These are phyloP conservation scores for Brassicogethes aeneus DNA, from an alignment of 2,888 invertebrate genomes.

Conservation along the genomic window DNA sequence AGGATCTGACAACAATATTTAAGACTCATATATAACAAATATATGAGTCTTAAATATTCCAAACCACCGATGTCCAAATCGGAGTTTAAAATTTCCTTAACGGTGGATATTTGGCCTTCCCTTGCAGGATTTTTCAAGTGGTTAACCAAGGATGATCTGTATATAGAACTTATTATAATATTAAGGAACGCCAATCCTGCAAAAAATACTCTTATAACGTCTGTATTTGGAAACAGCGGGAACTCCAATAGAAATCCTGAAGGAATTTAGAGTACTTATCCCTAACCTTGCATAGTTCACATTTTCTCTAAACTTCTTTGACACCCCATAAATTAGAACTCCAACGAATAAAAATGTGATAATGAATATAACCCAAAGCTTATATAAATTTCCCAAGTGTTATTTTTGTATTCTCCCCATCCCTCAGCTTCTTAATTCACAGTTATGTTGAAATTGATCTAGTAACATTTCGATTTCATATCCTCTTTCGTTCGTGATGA, in stretches of 20 bases:
- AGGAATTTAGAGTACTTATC: slow-evolving; percentile 13
- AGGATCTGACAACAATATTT: slow-evolving; percentile 3
- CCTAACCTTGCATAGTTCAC: slow-evolving; percentile 8
- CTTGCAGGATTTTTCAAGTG: slow-evolving; percentile 48
- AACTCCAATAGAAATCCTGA: slow-evolving; percentile 38
- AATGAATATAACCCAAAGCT: slow-evolving; percentile 45
- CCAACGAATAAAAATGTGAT: slow-evolving; percentile 34
- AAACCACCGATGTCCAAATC: slow-evolving; percentile 43
- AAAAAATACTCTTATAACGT: slow-evolving; percentile 48
- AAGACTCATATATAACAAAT: too few relatives aligned
- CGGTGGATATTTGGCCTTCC: slow-evolving; percentile 46
- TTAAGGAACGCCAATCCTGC: slow-evolving; percentile 46
- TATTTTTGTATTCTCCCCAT: slow-evolving; percentile 44
- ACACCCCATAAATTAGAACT: slow-evolving; percentile 9
- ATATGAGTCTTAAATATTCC: slow-evolving; percentile 39
- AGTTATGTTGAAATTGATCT: slow-evolving; percentile 21
- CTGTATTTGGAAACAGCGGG: slow-evolving; percentile 43
- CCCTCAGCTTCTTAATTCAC: slow-evolving; percentile 36
- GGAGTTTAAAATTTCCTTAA: slow-evolving; percentile 43
- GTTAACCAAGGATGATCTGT: slow-evolving; percentile 50
- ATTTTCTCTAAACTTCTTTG: slow-evolving; percentile 8
- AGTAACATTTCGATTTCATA: slow-evolving; percentile 23
- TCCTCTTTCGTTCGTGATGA: slow-evolving; percentile 18
- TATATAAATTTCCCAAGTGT: slow-evolving; percentile 44
- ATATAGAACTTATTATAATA: slow-evolving; percentile 47